Percentiles rank a stretch among this genome's conserved stretches.
Conservation (phyloP, 2,888 invertebrate genomes). For the Nebria brevicollis region DNA sequence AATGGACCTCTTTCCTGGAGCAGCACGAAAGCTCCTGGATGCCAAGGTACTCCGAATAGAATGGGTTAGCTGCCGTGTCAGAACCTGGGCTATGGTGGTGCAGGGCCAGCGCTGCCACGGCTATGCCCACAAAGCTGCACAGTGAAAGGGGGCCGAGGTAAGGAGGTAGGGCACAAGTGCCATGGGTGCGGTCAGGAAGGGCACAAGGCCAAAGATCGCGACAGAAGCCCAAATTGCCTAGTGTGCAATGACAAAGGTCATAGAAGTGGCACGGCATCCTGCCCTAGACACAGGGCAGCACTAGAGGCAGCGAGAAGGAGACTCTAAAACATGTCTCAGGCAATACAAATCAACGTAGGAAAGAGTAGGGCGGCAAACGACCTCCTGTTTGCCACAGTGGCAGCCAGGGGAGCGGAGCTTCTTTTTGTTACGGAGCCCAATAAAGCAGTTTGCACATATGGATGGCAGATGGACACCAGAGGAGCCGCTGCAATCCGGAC, state of each 20-base stretch:
- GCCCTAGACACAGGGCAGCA: no score
- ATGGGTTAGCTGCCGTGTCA: not conserved
- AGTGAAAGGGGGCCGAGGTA: slow-evolving; percentile 16
- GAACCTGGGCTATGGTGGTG: not conserved
- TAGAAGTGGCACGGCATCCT: no score
- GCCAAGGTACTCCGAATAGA: not conserved
- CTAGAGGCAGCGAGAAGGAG: no score
- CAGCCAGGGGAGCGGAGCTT: not conserved
- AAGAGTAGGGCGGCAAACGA: no score
- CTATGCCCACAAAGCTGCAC: slow-evolving; percentile 28
- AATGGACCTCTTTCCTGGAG: not conserved
- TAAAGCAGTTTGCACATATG: not conserved
- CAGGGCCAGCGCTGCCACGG: slow-evolving; percentile 40
- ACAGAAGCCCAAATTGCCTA: no score
- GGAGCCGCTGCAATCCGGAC: slow-evolving; percentile 9
- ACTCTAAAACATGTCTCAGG: no score
- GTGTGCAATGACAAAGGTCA: no score
- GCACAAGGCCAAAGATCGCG: no score
- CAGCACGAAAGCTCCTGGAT: not conserved
- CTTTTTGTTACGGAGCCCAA: not conserved
- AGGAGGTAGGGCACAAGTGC: no score
- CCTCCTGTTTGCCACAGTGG: no score
- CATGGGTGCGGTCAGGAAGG: no score
- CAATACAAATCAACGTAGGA: no score
- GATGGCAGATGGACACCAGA: not conserved